Evolutionary conservation across 2,888 invertebrate species (phyloP), one percentile per base, ranked within the genome.

Genomic region (Pollenia amentaria): DNA sequence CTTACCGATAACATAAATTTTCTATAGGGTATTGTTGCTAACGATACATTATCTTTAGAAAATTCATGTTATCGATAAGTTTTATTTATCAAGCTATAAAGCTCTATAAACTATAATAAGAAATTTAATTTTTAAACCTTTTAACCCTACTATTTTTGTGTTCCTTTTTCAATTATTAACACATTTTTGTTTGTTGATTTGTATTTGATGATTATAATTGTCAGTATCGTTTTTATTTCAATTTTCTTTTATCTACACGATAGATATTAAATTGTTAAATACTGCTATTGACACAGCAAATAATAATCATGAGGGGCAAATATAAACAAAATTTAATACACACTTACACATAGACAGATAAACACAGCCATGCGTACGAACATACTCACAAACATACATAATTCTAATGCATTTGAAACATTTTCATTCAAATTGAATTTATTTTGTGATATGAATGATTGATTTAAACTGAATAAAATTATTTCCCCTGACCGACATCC

Each of bases 231-330:
- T 44, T 51, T 51, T 21, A n/a, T 29, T 65, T 67, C 10, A 46
- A 4, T 46, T 38, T 46, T 60, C 38, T 16, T 21, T 21, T 21
- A 16, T 42, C 4, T 8, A 60, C 40, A 51, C 21, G 6, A 42
- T 21, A 69, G 38, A 78, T 40, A 60, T 60, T 57, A n/a, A 38
- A n/a, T 40, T 67, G 46, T 48, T 81, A 65, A 75, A 75, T 76
- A 60, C 48, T 46, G 18, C 16, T 67, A 72, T 78, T 78, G 72
- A 79, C 79, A 73, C 38, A 67, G 46, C 79, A 73, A 84, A 67
- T 65, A 79, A 51, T 57, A 79, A 84, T 84, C 67, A 75, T 80
- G 51, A 69, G 55, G 42, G 53, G 46, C 38, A 80, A 84, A 84
- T 67, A 72, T 38, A 84, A 67, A 84, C 51, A 73, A 78, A 40